Conservation (phyloP, 2,888 invertebrate genomes). For the Andrena bicolor region DNA sequence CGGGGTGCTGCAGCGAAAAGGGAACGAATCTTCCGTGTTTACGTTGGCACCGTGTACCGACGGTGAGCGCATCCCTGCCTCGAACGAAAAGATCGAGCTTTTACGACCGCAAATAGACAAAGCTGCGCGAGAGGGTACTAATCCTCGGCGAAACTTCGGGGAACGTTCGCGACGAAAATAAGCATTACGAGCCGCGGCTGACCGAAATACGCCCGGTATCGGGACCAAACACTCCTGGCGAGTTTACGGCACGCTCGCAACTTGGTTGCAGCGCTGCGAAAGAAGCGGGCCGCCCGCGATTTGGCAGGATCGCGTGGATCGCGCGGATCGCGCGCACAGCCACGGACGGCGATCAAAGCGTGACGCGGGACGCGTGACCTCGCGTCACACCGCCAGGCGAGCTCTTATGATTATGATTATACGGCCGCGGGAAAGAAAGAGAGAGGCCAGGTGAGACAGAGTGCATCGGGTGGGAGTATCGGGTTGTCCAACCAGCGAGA, state of each 20-base stretch:
- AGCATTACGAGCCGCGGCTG: conserved; percentile 72
- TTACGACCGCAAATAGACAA: conserved; percentile 54
- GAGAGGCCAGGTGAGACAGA: conserved; percentile 64
- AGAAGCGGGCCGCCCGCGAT: not conserved
- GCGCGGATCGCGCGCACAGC: not conserved
- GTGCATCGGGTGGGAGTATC: conserved; percentile 72
- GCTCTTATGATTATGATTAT: conserved; percentile 72
- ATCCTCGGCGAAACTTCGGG: conserved; percentile 49
- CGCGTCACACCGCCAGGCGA: conserved; percentile 51
- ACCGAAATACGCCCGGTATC: conserved; percentile 54
- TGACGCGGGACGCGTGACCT: conserved; percentile 31
- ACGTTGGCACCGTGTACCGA: conserved; percentile 50
- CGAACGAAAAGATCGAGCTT: conserved; percentile 41
- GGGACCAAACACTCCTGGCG: conserved; percentile 35
- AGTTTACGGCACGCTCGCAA: conserved; percentile 25
- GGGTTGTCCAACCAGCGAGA: conserved; percentile 80
- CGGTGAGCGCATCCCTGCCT: conserved; percentile 13
- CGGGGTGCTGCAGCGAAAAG: conserved; percentile 31
- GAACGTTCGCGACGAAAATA: conserved; percentile 57
- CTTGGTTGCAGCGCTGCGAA: not conserved
- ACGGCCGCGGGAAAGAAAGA: conserved; percentile 64
- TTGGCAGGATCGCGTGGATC: conserved; percentile 22
- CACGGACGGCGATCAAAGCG: conserved; percentile 21
- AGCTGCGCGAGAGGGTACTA: conserved; percentile 45
- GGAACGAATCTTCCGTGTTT: conserved; percentile 64